Base-by-base conservation (phyloP, 2,113 vertebrate genomes). In the Poeciliopsis occidentalis region DNA sequence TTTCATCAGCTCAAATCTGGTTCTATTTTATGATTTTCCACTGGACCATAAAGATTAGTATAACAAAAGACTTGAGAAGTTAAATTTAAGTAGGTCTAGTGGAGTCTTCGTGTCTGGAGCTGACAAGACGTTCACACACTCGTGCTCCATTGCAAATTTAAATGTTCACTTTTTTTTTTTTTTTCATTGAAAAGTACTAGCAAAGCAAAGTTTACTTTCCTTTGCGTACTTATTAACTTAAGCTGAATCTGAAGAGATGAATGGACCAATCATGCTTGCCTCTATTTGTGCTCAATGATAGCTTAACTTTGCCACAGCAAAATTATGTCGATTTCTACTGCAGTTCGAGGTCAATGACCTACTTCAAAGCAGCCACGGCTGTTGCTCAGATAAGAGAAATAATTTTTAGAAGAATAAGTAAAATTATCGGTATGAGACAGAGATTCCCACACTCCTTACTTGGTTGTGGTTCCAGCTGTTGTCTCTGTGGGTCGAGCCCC, bases 381-480 rank as follows among this genome's bases (percentile, higher is more conserved):
- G 27, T 60, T 79, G 27, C 65, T 19, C 57, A 62, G 37, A 34
- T 77, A 44, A 24, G 37, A 32, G 47, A 47, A 82, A 12, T 30
- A 32, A n/a, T 32, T 12, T 44, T 72, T 6, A 73, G 73, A 41
- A 39, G 4, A 67, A 70, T 22, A n/a, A 80, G 47, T 61, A n/a
- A 60, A n/a, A 72, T 64, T 77, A 2, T 17, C 39, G 69, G 72
- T 39, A 73, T 73, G n/a, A 76, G 41, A 32, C 41, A 41, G 78
- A 75, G 60, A 81, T 92, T 93, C 92, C 88, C 92, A 93, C 81
- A 82, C 81, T 75, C 86, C 30, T 32, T 60, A 69, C 19, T 82
- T 34, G 54, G 71, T 82, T 91, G 87, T 86, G 78, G 69, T 88
- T 84, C 78, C 93, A 91, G 90, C 91, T 92, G 91, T 83, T 47